Percentiles rank a stretch among this genome's conserved stretches.
These are phyloP conservation scores for Hirtodrosophila duncani DNA, from an alignment of 2,888 invertebrate genomes.

Conservation along the genomic window DNA sequence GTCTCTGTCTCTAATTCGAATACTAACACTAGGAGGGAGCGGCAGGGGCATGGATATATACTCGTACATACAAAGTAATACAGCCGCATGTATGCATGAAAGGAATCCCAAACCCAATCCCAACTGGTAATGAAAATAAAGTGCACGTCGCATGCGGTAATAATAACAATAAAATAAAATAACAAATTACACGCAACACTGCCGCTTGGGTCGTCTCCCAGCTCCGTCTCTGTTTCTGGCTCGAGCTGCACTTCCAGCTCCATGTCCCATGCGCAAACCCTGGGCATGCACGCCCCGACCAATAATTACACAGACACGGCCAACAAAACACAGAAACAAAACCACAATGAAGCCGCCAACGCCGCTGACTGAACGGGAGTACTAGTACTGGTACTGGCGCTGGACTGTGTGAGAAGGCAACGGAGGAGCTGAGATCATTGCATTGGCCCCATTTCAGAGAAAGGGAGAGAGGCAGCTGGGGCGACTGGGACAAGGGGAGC, in stretches of 20 bases:
- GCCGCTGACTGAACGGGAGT: too few species aligned
- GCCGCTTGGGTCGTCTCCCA: conserved; percentile 43
- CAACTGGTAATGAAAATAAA: conserved; percentile 73
- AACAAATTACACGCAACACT: conserved; percentile 76
- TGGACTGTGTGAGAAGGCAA: conserved; percentile 21
- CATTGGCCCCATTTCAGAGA: conserved; percentile 57
- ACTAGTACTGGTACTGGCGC: too few species aligned
- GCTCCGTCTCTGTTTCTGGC: conserved; percentile 5
- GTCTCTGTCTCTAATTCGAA: conserved; percentile 23
- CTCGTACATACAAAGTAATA: conserved; percentile 45
- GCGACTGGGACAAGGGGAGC: conserved; percentile 2
- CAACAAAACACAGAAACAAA: conserved; percentile 27
- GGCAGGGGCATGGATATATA: conserved; percentile 1
- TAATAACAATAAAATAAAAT: conserved; percentile 76
- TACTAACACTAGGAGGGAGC: conserved; percentile 3
- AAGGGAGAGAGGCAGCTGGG: conserved; percentile 9
- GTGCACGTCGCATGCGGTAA: conserved; percentile 73
- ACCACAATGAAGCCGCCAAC: conserved; percentile 42
- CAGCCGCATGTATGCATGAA: conserved; percentile 53
- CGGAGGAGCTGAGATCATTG: conserved; percentile 17
- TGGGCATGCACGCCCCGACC: conserved; percentile 54
- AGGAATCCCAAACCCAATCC: conserved; percentile 69
- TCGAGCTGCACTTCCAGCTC: conserved; percentile 24
- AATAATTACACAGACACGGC: conserved; percentile 61
- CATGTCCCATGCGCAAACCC: conserved; percentile 27